Evolutionary conservation across 2,797 vertebrate genomes (phyloP).

Genomic region (Crenuchus spilurus): DNA sequence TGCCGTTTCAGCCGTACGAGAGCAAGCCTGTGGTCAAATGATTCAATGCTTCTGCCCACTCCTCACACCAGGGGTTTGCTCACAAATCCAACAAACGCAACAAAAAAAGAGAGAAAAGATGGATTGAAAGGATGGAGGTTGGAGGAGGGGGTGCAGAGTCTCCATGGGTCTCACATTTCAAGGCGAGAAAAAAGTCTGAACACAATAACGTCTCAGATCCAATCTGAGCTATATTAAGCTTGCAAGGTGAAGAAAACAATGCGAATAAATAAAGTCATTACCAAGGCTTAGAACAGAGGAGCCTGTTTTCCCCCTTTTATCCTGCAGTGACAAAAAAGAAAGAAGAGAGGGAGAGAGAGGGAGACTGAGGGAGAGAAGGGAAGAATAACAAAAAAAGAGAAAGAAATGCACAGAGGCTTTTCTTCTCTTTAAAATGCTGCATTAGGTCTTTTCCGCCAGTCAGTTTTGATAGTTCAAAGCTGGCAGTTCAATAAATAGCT

Average conservation of each 20-base stretch:
- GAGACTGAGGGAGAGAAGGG: slow-evolving; percentile 76
- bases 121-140: slow-evolving; percentile 13
- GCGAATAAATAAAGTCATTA: slow-evolving; percentile 86
- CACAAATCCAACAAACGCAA: slow-evolving; percentile 36
- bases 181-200: slow-evolving; percentile 89
- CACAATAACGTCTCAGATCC: slow-evolving; percentile 86
- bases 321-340: slow-evolving; percentile 82
- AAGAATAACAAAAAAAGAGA: slow-evolving; percentile 85
- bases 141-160: background rate
- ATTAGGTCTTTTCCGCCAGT: slow-evolving; percentile 89
- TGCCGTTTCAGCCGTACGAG: slow-evolving; percentile 16
- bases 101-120: slow-evolving; percentile 44
- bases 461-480: slow-evolving; percentile 99
- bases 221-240: slow-evolving; percentile 85
- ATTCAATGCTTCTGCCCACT: slow-evolving; percentile 37
- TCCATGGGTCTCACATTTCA: slow-evolving; percentile 84
- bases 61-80: slow-evolving; percentile 19
- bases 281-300: slow-evolving; percentile 91
- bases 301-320: slow-evolving; percentile 89
- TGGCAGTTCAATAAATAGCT: slow-evolving; percentile 99
- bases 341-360: slow-evolving; percentile 58
- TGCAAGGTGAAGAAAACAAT: slow-evolving; percentile 81
- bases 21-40: slow-evolving; percentile 30
- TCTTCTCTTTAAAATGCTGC: slow-evolving; percentile 94
- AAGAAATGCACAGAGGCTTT: slow-evolving; percentile 88